Evolutionary conservation across 2,797 vertebrate genomes (phyloP), one percentile per base, ranked within the genome.

Genomic region (Nannoperca australis): DNA sequence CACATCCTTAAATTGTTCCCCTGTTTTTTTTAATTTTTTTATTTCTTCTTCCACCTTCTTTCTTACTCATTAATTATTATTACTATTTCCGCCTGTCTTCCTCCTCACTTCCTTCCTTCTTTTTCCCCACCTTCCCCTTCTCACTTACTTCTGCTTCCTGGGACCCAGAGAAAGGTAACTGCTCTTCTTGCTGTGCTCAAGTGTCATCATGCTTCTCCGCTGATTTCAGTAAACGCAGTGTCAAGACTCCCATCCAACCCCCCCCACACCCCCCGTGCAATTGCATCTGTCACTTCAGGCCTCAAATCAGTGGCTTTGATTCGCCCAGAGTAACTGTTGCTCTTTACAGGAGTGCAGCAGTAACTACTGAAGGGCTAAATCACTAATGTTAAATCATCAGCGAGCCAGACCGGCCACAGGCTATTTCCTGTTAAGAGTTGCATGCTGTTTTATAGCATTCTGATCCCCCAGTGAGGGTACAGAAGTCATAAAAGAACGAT

Each of bases 101-200:
- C 34, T 59, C 13, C 32, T 50, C 2, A 0, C 40, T 18, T 60
- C 47, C 14, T 38, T 77, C 32, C 60, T 22, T 58, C 15, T n/a
- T 60, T 53, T 54, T 18, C 27, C n/a, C 2, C 38, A 3, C 61
- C 11, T 44, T 58, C 12, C 27, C 60, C 30, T 10, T 34, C 30
- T 18, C 12, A 0, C 66, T 54, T 49, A 50, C 68, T 38, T 55
- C 49, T 88, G 88, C 90, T 87, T 85, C 56, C 84, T 4, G 76
- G 93, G 88, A 92, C 60, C 70, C 92, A 94, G 93, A 92, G 93
- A 94, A 93, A 93, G 93, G 93, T 94, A 94, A 93, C 79, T 62
- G 54, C 44, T 72, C 65, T 64, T 65, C 18, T 50, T 66, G 61
- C 9, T 70, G 51, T 79, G 73, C 67, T 77, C 49, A 30, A 51